A percentile compares a stretch with the other conserved stretches of the same genome.
These are phyloP conservation scores for Procambarus virginalis DNA, from an alignment of 1,140 invertebrate species.

Conservation along the genomic window DNA sequence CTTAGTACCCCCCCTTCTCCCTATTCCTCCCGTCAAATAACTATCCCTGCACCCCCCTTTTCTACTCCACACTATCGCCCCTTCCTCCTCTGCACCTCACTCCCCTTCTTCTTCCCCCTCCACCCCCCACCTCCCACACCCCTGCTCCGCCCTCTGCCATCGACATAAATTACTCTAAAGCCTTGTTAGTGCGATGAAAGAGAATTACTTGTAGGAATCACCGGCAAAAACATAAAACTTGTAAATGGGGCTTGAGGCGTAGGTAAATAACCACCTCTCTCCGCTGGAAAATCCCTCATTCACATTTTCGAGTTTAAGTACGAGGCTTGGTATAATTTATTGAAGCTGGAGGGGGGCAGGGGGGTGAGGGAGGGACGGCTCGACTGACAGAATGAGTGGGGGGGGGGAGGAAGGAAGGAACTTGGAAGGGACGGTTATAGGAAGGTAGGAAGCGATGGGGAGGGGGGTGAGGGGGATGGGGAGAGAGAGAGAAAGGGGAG, in stretches of 20 bases:
- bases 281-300: conserved; percentile 59
- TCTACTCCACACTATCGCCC: background rate
- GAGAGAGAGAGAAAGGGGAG: background rate
- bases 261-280: conserved; percentile 51
- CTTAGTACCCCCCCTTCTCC: no score
- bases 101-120: background rate
- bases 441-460: background rate
- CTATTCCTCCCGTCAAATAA: background rate
- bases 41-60: background rate
- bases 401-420: background rate
- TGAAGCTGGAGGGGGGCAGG: conserved; percentile 1
- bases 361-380: background rate
- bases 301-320: conserved; percentile 66
- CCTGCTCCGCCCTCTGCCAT: conserved; percentile 18
- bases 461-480: background rate
- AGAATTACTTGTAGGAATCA: conserved; percentile 66
- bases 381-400: background rate
- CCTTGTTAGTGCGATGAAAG: conserved; percentile 67
- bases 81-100: background rate
- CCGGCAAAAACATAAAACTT: conserved; percentile 64
- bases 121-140: background rate
- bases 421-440: background rate
- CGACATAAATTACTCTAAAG: conserved; percentile 64
- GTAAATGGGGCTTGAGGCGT: conserved; percentile 47
- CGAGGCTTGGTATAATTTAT: conserved; percentile 56